phyloP scores from a whole-genome alignment of 1,140 invertebrate species.

The Sycophila sp. region DNA sequence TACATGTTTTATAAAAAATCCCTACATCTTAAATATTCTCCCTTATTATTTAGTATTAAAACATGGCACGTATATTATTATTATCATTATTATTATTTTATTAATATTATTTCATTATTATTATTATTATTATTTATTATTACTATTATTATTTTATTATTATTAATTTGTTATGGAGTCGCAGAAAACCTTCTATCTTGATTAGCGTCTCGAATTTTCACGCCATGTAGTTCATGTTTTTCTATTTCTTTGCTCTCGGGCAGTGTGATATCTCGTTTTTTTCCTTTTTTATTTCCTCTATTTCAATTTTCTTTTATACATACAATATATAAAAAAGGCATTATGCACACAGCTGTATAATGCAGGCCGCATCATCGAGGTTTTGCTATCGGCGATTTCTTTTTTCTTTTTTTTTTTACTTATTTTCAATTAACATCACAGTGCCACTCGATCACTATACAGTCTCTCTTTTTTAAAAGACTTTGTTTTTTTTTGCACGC shows the following conservation, averaged over 20 bases:
- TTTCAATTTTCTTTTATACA: neutral
- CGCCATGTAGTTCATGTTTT: slow-evolving; percentile 11
- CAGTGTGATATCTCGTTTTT: slow-evolving; percentile 32
- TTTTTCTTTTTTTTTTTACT: neutral
- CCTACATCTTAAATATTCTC: slow-evolving; percentile 45
- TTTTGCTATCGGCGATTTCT: slow-evolving; percentile 23
- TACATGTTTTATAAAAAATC: slow-evolving; percentile 54
- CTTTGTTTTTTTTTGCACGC: too few relatives aligned
- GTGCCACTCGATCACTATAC: slow-evolving; percentile 12
- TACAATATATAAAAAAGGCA: slow-evolving; percentile 18
- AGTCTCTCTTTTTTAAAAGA: slow-evolving; percentile 33
- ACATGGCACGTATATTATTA: slow-evolving; percentile 50
- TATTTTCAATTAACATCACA: slow-evolving; percentile 26
- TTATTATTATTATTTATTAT: too few relatives aligned
- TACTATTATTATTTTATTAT: too few relatives aligned
- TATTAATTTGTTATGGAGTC: slow-evolving; percentile 16
- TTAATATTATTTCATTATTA: slow-evolving; percentile 12
- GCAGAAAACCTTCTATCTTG: slow-evolving; percentile 1
- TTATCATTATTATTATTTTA: neutral
- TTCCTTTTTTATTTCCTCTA: neutral
- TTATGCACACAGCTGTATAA: slow-evolving; percentile 23
- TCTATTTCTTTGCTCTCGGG: slow-evolving; percentile 28
- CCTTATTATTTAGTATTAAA: slow-evolving; percentile 46
- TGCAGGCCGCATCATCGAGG: slow-evolving; percentile 14
- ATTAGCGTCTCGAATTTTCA: slow-evolving; percentile 5